Base-by-base conservation (phyloP, 2,113 vertebrate species). In the Zapus hudsonius region DNA sequence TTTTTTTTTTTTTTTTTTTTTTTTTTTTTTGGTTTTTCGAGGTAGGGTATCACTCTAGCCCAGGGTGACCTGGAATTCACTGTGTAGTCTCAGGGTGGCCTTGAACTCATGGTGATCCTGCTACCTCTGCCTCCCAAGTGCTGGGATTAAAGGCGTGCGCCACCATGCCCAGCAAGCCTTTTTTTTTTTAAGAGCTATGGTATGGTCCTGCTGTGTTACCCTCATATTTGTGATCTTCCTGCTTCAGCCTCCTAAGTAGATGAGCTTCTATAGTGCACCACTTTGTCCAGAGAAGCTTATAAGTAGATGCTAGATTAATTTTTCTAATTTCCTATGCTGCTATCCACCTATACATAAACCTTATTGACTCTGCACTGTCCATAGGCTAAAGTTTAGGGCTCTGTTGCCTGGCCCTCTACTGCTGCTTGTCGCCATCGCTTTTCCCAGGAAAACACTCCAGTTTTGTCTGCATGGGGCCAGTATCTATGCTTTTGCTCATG, bases 261-360 rank as follows among this genome's bases (percentile, higher is more conserved):
- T 83, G 19, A 29, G 38, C 29, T 61, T 63, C 20, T 17, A 36
- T 23, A 13, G 36, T 80, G 76, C n/a, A 52, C 52, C 6, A 52
- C 11, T 52, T 10, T 52, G 52, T 52, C 55, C 13, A 38, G 12
- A 33, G 27, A 55, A 29, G 55, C 23, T 23, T 85, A 0, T 23
- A 44, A 11, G 40, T 12, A 75, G 36, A 69, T 89, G 66, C 23
- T 63, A 82, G 40, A 82, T 86, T 63, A 36, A 87, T 87, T 76
- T 90, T 95, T 70, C 42, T 64, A 29, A 83, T 57, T 92, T 84
- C 40, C 25, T 92, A 85, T 92, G 31, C n/a, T 33, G 66, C 8
- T 25, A 38, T 20, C 31, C 29, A 82, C 40, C 40, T 78, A 6
- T 70, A 38, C 3, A 17, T 75, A 72, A 92, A 92, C 67, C 61